A percentile compares a stretch with the other conserved stretches of the same genome.
These are phyloP conservation scores for Cyaniris semiargus DNA, from an alignment of 2,888 invertebrate genomes.

Conservation along the genomic window DNA sequence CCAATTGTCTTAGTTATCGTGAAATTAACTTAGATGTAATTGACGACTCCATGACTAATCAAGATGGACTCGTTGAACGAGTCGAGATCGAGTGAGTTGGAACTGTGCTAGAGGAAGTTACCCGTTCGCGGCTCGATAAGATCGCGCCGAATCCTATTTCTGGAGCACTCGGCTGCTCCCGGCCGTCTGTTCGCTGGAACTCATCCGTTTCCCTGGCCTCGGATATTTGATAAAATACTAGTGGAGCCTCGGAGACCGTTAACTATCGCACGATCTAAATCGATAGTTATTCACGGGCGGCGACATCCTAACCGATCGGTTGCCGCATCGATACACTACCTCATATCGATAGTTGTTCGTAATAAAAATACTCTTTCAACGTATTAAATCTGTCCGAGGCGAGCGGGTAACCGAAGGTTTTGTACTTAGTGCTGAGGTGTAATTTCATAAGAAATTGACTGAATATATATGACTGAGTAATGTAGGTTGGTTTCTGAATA, in stretches of 20 bases:
- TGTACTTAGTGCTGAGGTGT: conserved; percentile 74
- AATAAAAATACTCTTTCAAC: conserved; percentile 39
- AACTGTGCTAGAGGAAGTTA: conserved; percentile 70
- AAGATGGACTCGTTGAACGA: conserved; percentile 51
- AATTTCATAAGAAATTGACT: conserved; percentile 79
- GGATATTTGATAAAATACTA: conserved; percentile 58
- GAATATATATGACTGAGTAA: conserved; percentile 79
- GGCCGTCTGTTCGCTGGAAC: conserved; percentile 47
- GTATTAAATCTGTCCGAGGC: conserved; percentile 42
- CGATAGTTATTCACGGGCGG: conserved; percentile 52
- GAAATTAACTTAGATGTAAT: conserved; percentile 67
- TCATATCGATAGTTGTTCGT: conserved; percentile 41
- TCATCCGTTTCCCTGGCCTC: conserved; percentile 46
- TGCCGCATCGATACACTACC: conserved; percentile 57
- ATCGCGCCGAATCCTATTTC: conserved; percentile 28
- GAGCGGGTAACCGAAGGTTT: conserved; percentile 58
- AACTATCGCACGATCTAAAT: conserved; percentile 54
- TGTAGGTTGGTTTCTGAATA: conserved; percentile 75
- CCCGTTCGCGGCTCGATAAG: conserved; percentile 48
- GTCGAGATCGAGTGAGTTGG: conserved; percentile 72
- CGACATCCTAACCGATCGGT: conserved; percentile 45
- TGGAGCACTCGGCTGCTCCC: conserved; percentile 25
- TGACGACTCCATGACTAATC: conserved; percentile 54
- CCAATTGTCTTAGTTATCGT: conserved; percentile 72
- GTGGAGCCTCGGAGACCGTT: conserved; percentile 53